Conservation (phyloP, 1,140 invertebrate genomes). For the Diuraphis noxia region DNA sequence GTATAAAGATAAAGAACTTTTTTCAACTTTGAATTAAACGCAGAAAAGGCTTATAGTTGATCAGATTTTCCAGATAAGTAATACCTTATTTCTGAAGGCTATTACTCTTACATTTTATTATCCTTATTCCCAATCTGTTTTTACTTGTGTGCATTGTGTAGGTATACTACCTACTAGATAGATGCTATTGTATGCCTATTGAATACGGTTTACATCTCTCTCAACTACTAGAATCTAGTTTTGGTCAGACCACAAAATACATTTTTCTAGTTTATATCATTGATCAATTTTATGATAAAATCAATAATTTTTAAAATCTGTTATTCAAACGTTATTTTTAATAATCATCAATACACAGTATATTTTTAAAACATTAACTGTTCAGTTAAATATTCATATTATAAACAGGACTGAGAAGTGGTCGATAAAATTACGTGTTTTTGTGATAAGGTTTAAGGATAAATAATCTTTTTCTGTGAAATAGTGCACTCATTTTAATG, state of each 20-base stretch:
- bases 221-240: not conserved
- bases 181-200: conserved; percentile 17
- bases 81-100: not conserved
- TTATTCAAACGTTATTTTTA: not conserved
- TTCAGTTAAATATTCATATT: not conserved
- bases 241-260: not conserved
- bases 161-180: too few species aligned
- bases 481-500: conserved; percentile 13
- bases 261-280: not conserved
- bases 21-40: too few species aligned
- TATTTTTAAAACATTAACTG: not conserved
- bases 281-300: not conserved
- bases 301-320: not conserved
- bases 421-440: conserved; percentile 4
- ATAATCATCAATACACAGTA: not conserved
- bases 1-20: too few species aligned
- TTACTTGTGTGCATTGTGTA: not conserved
- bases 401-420: not conserved
- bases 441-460: conserved; percentile 11
- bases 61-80: not conserved
- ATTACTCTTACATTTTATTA: not conserved
- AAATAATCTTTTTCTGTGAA: not conserved
- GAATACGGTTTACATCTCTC: not conserved
- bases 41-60: not conserved
- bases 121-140: not conserved